Evolutionary conservation across 2,888 invertebrate species (phyloP), one percentile per base, ranked within the genome.

Genomic region (Clepsis dumicolana): DNA sequence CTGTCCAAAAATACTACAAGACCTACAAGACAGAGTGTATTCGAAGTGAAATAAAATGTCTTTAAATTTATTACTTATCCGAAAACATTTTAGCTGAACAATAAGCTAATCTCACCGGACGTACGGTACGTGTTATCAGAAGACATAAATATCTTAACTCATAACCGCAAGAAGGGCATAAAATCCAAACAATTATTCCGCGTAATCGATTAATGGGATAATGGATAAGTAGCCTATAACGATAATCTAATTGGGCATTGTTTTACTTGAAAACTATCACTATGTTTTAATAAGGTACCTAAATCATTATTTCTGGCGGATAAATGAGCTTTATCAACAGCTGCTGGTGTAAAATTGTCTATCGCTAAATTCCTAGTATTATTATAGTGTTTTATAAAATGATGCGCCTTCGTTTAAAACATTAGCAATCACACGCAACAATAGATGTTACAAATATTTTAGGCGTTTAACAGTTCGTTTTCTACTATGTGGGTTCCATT

Each of bases 101-200:
- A 32, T 32, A 29, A 48, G 21, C 12, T 29, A 5, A 61, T 61
- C 60, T 48, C 18, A 32, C 60, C 21, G 60, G 60, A 61, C 29
- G 21, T 61, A 48, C 18, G 24, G n/a, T n/a, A 38, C 4, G n/a
- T 32, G 44, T 48, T 48, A 61, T 61, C 60, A 32, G 60, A 8
- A 29, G 60, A 21, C 48, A 21, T 61, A 61, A 56, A 64, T 53
- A 53, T n/a, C 18, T 53, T 63, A 54, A 54, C 54, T n/a, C 18
- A 38, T 63, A 54, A 54, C 54, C 27, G 41, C n/a, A 18, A 5
- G 18, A 12, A n/a, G 56, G 29, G 32, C n/a, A 21, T 44, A 41
- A 29, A 56, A 54, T 44, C 10, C 16, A 1, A 29, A 56, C 21
- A n/a, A 64, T 29, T 54, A 29, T 29, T 41, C 32, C 21, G 38